Conservation (phyloP, 2,888 invertebrate genomes). For the Erynnis tages region DNA sequence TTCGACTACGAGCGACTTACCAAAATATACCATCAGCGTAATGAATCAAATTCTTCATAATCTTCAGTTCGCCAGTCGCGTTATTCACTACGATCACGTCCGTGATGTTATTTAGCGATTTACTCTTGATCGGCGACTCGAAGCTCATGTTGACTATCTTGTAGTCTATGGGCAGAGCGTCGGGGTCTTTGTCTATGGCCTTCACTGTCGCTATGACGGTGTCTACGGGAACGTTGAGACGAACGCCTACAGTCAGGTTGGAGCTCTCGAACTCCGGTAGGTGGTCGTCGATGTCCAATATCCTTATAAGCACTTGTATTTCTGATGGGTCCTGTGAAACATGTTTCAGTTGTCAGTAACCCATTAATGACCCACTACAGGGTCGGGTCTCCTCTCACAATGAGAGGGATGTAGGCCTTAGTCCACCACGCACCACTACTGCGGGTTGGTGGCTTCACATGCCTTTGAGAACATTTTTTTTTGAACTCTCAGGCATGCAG, state of each 20-base stretch:
- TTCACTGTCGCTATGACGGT: slow-evolving; percentile 85
- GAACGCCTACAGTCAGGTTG: slow-evolving; percentile 86
- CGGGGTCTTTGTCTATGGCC: slow-evolving; percentile 86
- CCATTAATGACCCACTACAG: no score
- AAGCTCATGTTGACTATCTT: slow-evolving; percentile 83
- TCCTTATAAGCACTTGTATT: slow-evolving; percentile 83
- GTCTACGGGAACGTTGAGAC: slow-evolving; percentile 88
- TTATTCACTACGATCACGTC: slow-evolving; percentile 84
- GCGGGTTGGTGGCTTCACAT: no score
- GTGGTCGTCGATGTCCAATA: slow-evolving; percentile 89
- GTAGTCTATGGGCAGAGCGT: slow-evolving; percentile 84
- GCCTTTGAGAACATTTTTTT: no score
- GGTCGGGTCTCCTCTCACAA: no score
- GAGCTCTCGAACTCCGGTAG: slow-evolving; percentile 84
- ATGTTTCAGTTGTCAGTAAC: no score
- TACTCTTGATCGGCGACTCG: slow-evolving; percentile 69
- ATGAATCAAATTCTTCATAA: slow-evolving; percentile 84
- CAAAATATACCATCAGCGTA: slow-evolving; percentile 85
- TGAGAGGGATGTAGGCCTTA: no score
- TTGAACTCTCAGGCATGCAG: no score
- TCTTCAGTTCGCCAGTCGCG: slow-evolving; percentile 86
- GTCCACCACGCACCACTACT: no score
- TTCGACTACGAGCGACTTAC: slow-evolving; percentile 52
- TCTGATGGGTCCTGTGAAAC: slow-evolving; percentile 84
- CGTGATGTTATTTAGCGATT: slow-evolving; percentile 67